Conservation (phyloP, 2,113 vertebrate species). For the Girardinichthys multiradiatus region DNA sequence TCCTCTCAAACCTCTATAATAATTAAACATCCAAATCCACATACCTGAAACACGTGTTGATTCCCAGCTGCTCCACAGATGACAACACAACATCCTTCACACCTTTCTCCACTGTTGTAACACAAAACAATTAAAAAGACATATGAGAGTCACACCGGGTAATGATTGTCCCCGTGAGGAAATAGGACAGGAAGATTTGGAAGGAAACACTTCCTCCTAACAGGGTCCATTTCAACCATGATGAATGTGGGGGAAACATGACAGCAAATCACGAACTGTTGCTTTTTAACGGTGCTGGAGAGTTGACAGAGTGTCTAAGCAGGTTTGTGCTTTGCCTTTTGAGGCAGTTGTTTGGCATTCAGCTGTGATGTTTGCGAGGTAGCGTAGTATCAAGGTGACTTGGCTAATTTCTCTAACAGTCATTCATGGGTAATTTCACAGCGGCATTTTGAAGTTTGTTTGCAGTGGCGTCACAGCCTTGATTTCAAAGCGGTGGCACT, state of each 20-base stretch:
- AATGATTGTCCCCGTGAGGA: not conserved
- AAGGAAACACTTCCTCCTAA: slow-evolving; percentile 4
- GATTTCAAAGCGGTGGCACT: slow-evolving; percentile 21
- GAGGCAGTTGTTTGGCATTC: slow-evolving; percentile 26
- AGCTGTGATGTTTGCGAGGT: slow-evolving; percentile 35
- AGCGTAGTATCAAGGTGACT: slow-evolving; percentile 35
- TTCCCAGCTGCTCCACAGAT: slow-evolving; percentile 68
- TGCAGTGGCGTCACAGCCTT: slow-evolving; percentile 3
- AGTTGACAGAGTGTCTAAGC: slow-evolving; percentile 12
- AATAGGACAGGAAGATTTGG: not conserved
- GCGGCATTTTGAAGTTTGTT: slow-evolving; percentile 7
- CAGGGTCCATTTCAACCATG: not conserved
- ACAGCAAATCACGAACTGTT: slow-evolving; percentile 13
- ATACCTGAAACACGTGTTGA: slow-evolving; percentile 68
- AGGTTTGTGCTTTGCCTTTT: slow-evolving; percentile 29
- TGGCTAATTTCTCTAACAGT: slow-evolving; percentile 24
- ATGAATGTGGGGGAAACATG: slow-evolving; percentile 17
- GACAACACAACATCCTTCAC: slow-evolving; percentile 36
- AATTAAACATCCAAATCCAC: not conserved
- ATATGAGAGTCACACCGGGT: slow-evolving; percentile 10
- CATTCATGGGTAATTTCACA: slow-evolving; percentile 42
- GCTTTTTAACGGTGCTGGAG: slow-evolving; percentile 17
- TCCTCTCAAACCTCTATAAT: too few species aligned
- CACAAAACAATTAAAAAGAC: slow-evolving; percentile 35
- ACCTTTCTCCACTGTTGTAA: slow-evolving; percentile 53